Conservation (phyloP, 2,113 vertebrate genomes). For the Tenebrosternarchus preto region DNA sequence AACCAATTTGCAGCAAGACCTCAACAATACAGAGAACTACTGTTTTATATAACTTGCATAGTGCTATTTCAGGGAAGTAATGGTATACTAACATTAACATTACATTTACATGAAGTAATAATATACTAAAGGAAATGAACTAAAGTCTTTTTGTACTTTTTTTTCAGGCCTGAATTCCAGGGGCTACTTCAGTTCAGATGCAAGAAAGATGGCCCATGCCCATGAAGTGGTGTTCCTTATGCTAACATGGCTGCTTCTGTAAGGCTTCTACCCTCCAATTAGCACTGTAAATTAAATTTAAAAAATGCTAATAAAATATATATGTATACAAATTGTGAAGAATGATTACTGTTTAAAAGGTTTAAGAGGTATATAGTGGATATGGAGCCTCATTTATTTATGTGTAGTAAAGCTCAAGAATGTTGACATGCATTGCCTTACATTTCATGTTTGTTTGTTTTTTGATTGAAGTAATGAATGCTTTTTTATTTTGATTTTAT, state of each 20-base stretch:
- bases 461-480: slow-evolving; percentile 25
- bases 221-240: slow-evolving; percentile 55
- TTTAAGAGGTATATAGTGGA: slow-evolving; percentile 3
- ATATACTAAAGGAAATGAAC: too few relatives aligned
- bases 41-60: slow-evolving; percentile 11
- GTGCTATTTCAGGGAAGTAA: not conserved
- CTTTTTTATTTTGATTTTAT: slow-evolving; percentile 50
- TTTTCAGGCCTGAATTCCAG: slow-evolving; percentile 72
- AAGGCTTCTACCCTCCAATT: slow-evolving; percentile 48
- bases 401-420: slow-evolving; percentile 21
- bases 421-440: slow-evolving; percentile 59
- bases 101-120: too few relatives aligned
- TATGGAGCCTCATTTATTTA: not conserved
- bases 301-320: slow-evolving; percentile 7
- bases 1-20: too few relatives aligned
- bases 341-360: not conserved
- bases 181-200: slow-evolving; percentile 54
- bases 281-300: slow-evolving; percentile 3
- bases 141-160: slow-evolving; percentile 26
- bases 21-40: not conserved
- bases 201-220: slow-evolving; percentile 48
- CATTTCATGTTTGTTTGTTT: slow-evolving; percentile 29
- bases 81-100: not conserved
- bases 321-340: not conserved
- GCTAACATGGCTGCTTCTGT: slow-evolving; percentile 54